Conservation (phyloP, 2,113 vertebrate species). For the Coracopsis vasa region DNA sequence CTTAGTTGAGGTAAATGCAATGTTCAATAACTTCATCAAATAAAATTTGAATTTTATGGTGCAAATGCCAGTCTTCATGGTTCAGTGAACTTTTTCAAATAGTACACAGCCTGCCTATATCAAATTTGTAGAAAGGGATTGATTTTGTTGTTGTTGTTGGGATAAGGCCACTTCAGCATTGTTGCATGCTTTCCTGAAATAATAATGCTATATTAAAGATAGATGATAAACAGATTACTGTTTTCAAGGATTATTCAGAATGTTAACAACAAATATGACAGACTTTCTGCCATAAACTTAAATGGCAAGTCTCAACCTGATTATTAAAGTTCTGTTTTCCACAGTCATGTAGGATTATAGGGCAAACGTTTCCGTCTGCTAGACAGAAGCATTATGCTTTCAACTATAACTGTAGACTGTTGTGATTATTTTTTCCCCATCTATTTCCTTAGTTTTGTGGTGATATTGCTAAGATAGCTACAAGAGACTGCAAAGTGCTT, state of each 20-base stretch:
- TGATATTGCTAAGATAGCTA: constrained; percentile 28
- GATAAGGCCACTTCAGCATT: constrained; percentile 66
- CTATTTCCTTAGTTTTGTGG: constrained; percentile 37
- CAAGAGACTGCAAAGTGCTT: constrained; percentile 36
- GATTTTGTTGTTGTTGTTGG: constrained; percentile 70
- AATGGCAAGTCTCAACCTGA: constrained; percentile 65
- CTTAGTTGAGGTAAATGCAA: constrained; percentile 56
- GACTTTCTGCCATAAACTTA: constrained; percentile 52
- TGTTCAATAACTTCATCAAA: constrained; percentile 76
- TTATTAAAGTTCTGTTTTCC: constrained; percentile 62
- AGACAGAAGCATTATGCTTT: constrained; percentile 50
- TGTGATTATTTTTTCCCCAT: not conserved
- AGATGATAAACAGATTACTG: constrained; percentile 73
- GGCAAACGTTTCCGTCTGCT: constrained; percentile 30
- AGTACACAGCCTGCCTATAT: constrained; percentile 64
- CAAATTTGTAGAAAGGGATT: constrained; percentile 75
- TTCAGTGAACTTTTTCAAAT: constrained; percentile 71
- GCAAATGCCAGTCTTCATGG: constrained; percentile 72
- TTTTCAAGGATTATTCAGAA: constrained; percentile 73
- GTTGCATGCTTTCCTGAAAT: constrained; percentile 67
- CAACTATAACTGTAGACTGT: not conserved
- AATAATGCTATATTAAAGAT: constrained; percentile 69
- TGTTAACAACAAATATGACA: constrained; percentile 66
- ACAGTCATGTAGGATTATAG: constrained; percentile 4
- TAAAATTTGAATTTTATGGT: constrained; percentile 67